These are phyloP conservation scores for Nesoenas mayeri DNA, from an alignment of 2,113 vertebrate species.

Conservation along the genomic window DNA sequence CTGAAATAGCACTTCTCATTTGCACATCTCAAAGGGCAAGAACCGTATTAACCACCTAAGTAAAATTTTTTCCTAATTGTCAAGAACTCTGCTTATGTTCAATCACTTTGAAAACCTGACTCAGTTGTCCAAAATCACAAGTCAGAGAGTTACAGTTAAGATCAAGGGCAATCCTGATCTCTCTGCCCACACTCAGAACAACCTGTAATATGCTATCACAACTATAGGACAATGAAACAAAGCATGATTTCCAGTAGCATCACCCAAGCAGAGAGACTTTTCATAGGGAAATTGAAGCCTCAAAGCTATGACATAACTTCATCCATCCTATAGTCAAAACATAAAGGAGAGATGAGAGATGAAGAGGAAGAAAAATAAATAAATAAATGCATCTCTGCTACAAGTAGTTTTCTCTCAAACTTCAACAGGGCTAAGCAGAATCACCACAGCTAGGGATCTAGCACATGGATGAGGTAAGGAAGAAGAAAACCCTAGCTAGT, in stretches of 20 bases:
- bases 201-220: neutral
- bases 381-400: accelerated
- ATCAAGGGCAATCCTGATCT: neutral
- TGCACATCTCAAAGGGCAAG: neutral
- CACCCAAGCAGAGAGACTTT: neutral
- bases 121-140: neutral
- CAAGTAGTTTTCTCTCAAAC: neutral
- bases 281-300: neutral
- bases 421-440: neutral
- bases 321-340: neutral
- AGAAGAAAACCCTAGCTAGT: neutral
- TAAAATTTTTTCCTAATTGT: neutral
- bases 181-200: accelerated
- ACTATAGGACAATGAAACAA: neutral
- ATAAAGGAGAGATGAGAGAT: neutral
- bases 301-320: neutral
- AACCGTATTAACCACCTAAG: neutral
- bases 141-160: neutral
- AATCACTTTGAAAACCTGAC: neutral
- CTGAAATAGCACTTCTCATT: neutral
- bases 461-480: neutral
- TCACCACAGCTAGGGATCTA: neutral
- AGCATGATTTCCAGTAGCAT: neutral
- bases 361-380: neutral
- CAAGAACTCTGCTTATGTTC: neutral